Evolutionary conservation across 2,797 vertebrate genomes (phyloP).

Genomic region (Poeciliopsis presidionis): DNA sequence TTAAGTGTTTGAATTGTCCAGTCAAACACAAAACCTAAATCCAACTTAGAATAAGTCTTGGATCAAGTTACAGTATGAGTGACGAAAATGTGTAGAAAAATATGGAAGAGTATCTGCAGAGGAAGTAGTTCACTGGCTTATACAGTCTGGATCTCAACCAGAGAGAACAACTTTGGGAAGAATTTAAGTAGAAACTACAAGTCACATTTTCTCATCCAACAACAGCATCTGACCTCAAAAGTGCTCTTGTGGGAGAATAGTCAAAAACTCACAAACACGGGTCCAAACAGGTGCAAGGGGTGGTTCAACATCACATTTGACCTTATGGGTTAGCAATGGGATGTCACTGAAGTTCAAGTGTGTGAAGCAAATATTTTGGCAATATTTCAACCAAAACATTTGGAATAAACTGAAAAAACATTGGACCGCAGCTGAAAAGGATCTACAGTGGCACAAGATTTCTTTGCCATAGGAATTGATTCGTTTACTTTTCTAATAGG

Average conservation of each 20-base stretch:
- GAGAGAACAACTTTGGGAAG: background rate
- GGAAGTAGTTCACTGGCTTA: background rate
- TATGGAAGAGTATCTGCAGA: background rate
- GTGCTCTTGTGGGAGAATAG: background rate
- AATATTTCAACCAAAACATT: background rate
- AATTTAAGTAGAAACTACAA: background rate
- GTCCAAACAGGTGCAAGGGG: background rate
- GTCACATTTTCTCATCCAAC: background rate
- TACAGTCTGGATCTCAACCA: background rate
- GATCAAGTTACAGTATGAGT: no score
- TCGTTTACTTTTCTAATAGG: background rate
- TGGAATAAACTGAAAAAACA: background rate
- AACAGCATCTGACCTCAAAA: background rate
- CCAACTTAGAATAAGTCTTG: background rate
- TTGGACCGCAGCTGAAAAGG: background rate
- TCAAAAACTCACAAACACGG: background rate
- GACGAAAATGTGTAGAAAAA: no score
- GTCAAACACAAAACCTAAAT: background rate
- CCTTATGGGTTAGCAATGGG: background rate
- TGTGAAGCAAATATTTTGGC: background rate
- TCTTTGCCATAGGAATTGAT: background rate
- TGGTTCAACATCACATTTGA: background rate
- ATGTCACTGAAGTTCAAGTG: background rate
- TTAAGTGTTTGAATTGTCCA: background rate
- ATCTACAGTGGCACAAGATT: background rate